A percentile compares a stretch with the other conserved stretches of the same genome.
phyloP scores from a whole-genome alignment of 1,140 invertebrate species.

The Watersipora subatra region DNA sequence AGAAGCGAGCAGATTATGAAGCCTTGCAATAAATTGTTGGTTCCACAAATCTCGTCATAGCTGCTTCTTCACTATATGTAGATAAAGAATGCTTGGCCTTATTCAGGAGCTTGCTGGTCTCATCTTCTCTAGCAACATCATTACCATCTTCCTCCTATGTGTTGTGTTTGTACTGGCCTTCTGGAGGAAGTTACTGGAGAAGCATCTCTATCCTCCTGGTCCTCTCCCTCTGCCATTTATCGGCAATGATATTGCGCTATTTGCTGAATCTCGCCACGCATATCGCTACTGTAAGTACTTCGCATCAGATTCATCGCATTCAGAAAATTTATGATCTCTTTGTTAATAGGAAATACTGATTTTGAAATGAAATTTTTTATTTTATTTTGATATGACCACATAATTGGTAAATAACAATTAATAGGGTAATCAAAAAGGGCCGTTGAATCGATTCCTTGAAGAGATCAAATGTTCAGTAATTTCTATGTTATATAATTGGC shows the following conservation, averaged over 20 bases:
- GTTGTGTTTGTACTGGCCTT: not conserved
- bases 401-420: not conserved
- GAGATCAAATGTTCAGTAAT: too few species aligned
- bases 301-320: not conserved
- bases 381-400: not conserved
- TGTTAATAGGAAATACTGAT: not conserved
- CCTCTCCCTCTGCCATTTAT: not conserved
- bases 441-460: too few species aligned
- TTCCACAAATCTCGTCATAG: too few species aligned
- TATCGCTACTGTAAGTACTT: not conserved
- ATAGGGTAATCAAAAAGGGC: not conserved
- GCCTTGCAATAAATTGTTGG: too few species aligned
- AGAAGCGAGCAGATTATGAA: too few species aligned
- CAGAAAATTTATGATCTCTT: not conserved
- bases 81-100: too few species aligned
- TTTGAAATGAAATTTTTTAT: not conserved
- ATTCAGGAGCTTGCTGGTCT: too few species aligned
- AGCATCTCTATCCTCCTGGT: not conserved
- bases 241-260: not conserved
- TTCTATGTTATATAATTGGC: too few species aligned
- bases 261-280: not conserved
- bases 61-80: too few species aligned
- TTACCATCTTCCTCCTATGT: not conserved
- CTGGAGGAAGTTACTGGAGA: not conserved
- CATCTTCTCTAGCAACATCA: too few species aligned